Conservation (phyloP, 2,113 vertebrate species). For the Apteryx mantelli region DNA sequence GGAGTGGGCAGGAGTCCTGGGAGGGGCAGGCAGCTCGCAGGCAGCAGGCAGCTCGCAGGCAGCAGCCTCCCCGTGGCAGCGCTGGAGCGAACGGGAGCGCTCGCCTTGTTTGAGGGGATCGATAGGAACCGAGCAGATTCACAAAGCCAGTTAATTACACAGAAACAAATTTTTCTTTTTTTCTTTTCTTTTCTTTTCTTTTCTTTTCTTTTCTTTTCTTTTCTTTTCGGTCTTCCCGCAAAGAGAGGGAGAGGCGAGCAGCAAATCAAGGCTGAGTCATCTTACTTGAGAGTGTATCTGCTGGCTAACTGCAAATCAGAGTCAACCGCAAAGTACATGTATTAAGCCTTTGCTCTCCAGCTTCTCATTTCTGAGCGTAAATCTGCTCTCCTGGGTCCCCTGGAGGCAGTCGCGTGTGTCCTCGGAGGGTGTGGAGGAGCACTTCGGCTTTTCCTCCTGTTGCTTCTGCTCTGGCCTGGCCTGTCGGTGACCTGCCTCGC, state of each 20-base stretch:
- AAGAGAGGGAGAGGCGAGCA: slow-evolving; percentile 16
- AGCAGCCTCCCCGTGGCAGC: background rate
- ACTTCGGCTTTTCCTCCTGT: accelerated
- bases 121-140: background rate
- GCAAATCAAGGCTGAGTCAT: background rate
- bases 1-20: background rate
- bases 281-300: background rate
- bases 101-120: background rate
- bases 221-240: background rate
- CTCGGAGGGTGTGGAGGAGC: background rate
- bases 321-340: background rate
- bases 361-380: background rate
- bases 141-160: slow-evolving; percentile 53
- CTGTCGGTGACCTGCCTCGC: background rate
- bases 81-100: background rate
- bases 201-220: background rate
- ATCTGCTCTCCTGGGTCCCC: background rate
- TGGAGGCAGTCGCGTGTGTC: background rate
- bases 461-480: background rate
- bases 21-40: background rate
- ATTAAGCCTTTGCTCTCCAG: background rate
- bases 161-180: background rate
- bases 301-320: background rate
- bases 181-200: background rate
- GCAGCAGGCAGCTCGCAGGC: background rate